Percentiles rank a stretch among this genome's conserved stretches.
Conservation (phyloP, 2,113 vertebrate species). For the Emydura subglobosa region DNA sequence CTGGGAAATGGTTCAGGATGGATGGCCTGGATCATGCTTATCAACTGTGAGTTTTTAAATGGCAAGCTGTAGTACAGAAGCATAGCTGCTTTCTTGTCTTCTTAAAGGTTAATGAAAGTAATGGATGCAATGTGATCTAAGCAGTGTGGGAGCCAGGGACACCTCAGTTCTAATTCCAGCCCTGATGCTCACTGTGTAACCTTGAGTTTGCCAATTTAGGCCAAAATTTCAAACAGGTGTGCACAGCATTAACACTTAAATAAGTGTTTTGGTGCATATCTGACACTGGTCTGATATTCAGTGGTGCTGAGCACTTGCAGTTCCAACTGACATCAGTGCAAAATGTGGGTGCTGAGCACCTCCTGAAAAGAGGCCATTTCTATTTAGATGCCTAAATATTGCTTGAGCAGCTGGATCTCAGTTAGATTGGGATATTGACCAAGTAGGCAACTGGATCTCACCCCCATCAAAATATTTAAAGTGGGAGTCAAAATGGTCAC, state of each 20-base stretch:
- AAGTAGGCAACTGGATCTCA: not conserved
- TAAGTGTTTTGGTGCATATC: not conserved
- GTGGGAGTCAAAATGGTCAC: not conserved
- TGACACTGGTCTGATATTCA: not conserved
- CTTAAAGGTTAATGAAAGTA: not conserved
- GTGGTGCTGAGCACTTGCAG: not conserved
- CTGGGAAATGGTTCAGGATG: not conserved
- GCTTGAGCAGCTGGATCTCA: not conserved
- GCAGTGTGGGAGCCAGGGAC: not conserved
- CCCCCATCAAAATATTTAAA: not conserved
- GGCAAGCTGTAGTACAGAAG: not conserved
- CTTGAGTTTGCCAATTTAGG: not conserved
- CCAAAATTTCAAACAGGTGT: not conserved
- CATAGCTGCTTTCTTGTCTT: not conserved
- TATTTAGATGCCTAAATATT: not conserved
- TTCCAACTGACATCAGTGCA: not conserved
- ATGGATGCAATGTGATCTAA: not conserved
- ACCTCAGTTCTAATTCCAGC: not conserved
- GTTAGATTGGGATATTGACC: not conserved
- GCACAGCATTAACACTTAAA: not conserved
- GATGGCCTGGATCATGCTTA: not conserved
- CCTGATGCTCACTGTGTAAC: not conserved
- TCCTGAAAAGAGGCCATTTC: not conserved
- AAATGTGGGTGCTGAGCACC: rapidly evolving
- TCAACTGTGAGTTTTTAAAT: not conserved